Base-by-base conservation (phyloP, 2,113 vertebrate genomes). In the Podarcis cretensis region DNA sequence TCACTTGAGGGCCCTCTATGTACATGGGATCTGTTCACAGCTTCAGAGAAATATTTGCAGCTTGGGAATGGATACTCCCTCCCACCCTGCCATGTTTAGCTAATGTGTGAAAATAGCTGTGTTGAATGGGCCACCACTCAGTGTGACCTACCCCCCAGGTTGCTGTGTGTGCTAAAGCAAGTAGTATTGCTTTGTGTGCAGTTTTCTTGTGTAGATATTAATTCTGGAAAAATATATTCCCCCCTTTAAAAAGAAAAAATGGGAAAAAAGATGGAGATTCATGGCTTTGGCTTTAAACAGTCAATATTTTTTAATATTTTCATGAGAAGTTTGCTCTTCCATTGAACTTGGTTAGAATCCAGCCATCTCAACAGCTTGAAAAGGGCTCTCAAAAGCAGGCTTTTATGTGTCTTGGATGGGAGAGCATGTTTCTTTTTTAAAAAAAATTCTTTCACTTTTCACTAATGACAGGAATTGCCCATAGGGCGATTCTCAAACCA, bases 401-500 rank as follows among this genome's bases (percentile, higher is more conserved):
- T 91, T 91, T 90, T 88, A 13, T 32, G 21, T 43, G 2, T 23
- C 75, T 66, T 13, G 18, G n/a, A 83, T 76, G 71, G 57, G 12
- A 87, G 14, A 83, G 6, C 40, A 86, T 23, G 84, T 18, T 30
- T 2, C n/a, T 14, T 71, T 69, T 84, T 81, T 30, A 20, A 23
- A 0, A 0, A 0, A 89, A 69, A 54, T 54, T 12, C 14, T 8
- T 92, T 89, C 0, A 0, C 63, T 83, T 30, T 69, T 27, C 0
- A 0, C 7, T 76, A 74, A 68, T 78, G 79, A 87, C 80, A 90
- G 92, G 87, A 91, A 57, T 85, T 87, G 83, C 89, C 85, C 65
- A 86, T 75, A 86, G 85, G 30, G 82, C 83, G 91, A 89, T 91
- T 90, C 68, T 74, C 84, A 48, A 88, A 77, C 78, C 86, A 87